Base-by-base conservation (phyloP, 1,140 invertebrate species). In the Augochlora pura region DNA sequence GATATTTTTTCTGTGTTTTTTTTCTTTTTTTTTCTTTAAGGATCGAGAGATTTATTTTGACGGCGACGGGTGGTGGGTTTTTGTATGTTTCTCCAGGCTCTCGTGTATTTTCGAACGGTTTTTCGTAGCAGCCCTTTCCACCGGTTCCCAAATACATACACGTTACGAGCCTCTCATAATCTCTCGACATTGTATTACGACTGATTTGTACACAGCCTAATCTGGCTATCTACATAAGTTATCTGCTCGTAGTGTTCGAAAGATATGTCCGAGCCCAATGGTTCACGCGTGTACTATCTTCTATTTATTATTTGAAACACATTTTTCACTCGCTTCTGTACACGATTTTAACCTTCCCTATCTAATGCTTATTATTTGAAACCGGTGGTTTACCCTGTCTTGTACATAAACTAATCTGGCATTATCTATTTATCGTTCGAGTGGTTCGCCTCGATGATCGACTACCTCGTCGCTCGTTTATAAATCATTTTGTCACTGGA, bases 221-320 rank as follows among this genome's bases (percentile, higher is more conserved):
- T 57, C 14, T 32, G 60, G 27, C 16, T 62, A 62, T 62, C 54
- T 57, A 23, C 54, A 57, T 57, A 57, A n/a, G 54, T 57, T 57
- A 57, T 57, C 54, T 62, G 10, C 59, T 32, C 1, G 59, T 62
- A 62, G 6, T 57, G 9, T 57, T 57, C 18, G 54, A 57, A 6
- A 57, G 54, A 57, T 57, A 57, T 21, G 21, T 57, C n/a, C 8
- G n/a, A 8, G n/a, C 7, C 54, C 54, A 57, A 57, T 57, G n/a
- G 54, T 9, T n/a, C 54, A 7, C 6, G 21, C 54, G n/a, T n/a
- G 54, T 57, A 38, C 21, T 42, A 65, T 65, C 63, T 42, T 14
- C 21, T 65, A 65, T 65, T 65, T 65, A 65, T 65, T 42, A 65
- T 65, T 65, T n/a, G 38, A 14, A 23, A 46, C 18, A 6, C 64